Conservation (phyloP, 2,888 invertebrate genomes). For the Nebria brevicollis region DNA sequence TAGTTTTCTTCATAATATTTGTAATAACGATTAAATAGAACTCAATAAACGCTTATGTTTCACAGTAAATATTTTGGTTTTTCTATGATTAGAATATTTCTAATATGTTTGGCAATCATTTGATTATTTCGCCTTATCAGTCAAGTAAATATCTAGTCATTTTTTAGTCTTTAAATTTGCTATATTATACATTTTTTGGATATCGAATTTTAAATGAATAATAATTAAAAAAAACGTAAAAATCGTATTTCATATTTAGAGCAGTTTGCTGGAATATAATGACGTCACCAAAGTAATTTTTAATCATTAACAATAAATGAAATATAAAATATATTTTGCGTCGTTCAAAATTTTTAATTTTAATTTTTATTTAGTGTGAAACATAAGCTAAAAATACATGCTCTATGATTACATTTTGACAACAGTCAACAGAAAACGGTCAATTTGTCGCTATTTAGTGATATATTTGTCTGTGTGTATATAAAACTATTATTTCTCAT, state of each 20-base stretch:
- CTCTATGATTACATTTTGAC: background rate
- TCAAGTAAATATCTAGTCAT: too few species aligned
- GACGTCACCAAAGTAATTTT: background rate
- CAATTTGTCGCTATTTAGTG: background rate
- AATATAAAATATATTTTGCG: background rate
- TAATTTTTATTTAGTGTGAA: background rate
- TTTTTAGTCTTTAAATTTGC: too few species aligned
- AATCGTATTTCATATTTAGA: too few species aligned
- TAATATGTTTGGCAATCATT: too few species aligned
- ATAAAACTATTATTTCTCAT: background rate
- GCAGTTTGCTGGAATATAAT: too few species aligned
- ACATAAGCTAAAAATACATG: background rate
- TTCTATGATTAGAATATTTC: too few species aligned
- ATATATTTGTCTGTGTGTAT: constrained; percentile 1
- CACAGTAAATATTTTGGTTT: background rate
- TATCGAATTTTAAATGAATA: too few species aligned
- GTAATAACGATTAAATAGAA: constrained; percentile 36
- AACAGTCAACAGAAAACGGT: constrained; percentile 1
- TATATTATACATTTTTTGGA: too few species aligned
- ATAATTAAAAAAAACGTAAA: too few species aligned
- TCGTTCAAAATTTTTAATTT: background rate
- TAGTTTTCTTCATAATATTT: constrained; percentile 2
- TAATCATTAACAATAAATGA: background rate
- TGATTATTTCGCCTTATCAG: too few species aligned
- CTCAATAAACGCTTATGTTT: constrained; percentile 15